phyloP scores from a whole-genome alignment of 2,113 vertebrate species.

The Anhinga rufa region DNA sequence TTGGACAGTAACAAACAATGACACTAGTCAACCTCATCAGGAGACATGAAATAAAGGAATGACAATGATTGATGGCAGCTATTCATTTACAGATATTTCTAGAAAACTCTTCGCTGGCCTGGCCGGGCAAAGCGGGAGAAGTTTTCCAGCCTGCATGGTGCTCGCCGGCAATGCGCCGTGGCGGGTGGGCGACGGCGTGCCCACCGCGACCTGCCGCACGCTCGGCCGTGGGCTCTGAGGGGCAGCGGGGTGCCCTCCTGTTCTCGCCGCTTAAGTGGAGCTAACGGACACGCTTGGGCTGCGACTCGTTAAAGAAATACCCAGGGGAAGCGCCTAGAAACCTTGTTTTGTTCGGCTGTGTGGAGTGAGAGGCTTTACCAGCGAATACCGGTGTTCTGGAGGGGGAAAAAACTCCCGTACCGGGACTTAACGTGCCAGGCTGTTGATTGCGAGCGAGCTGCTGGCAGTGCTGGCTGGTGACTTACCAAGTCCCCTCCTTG shows the following conservation, averaged over 20 bases:
- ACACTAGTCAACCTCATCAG: constrained; percentile 92
- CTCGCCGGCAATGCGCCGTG: fast-evolving
- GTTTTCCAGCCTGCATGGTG: neutral
- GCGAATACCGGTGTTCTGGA: neutral
- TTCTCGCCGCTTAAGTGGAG: neutral
- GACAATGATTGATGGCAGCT: constrained; percentile 98
- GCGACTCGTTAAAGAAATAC: neutral
- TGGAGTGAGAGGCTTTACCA: neutral
- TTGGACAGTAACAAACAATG: constrained; percentile 95
- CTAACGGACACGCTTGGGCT: neutral
- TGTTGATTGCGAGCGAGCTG: neutral
- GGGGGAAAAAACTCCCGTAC: too few relatives aligned
- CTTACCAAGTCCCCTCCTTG: neutral
- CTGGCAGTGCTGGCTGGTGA: neutral
- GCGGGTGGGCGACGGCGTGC: neutral
- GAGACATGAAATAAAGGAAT: constrained; percentile 85
- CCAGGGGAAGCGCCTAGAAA: neutral
- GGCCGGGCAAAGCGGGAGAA: constrained; percentile 56
- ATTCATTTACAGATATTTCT: constrained; percentile 88
- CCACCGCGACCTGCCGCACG: neutral
- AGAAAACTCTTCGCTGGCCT: constrained; percentile 69
- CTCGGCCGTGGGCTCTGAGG: neutral
- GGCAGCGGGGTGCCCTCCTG: neutral
- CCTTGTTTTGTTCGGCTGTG: neutral
- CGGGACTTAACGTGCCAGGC: neutral